phyloP scores from a whole-genome alignment of 2,888 invertebrate genomes.

The Diaprepes abbreviatus region DNA sequence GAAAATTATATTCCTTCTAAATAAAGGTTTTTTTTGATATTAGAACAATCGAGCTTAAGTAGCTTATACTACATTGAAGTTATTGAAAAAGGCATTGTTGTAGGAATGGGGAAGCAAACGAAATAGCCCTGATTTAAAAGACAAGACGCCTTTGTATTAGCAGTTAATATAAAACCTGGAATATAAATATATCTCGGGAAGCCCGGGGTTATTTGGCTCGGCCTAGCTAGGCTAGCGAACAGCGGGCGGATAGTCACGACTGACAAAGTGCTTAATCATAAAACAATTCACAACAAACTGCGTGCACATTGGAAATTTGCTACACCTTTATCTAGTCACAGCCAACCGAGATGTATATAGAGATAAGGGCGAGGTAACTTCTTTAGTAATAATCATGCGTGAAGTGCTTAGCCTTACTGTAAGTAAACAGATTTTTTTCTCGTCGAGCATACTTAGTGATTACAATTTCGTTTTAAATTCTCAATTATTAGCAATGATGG shows the following conservation, averaged over 20 bases:
- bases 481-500: conserved; percentile 18
- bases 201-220: conserved; percentile 57
- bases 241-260: conserved; percentile 59
- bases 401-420: conserved; percentile 40
- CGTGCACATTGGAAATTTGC: conserved; percentile 53
- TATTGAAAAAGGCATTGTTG: background rate
- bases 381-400: conserved; percentile 52
- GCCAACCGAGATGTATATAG: conserved; percentile 45
- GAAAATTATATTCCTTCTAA: too few species aligned
- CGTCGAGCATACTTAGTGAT: background rate
- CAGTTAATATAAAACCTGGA: conserved; percentile 56
- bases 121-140: conserved; percentile 31
- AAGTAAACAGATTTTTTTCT: conserved; percentile 5
- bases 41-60: too few species aligned
- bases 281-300: conserved; percentile 58
- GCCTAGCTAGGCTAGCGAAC: conserved; percentile 48
- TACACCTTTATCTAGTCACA: conserved; percentile 50
- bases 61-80: too few species aligned
- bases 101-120: conserved; percentile 20
- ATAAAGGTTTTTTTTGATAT: too few species aligned
- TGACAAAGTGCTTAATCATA: conserved; percentile 61
- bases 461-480: conserved; percentile 9
- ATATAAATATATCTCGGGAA: conserved; percentile 60
- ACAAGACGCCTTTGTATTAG: conserved; percentile 45
- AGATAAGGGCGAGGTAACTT: conserved; percentile 52